These are phyloP conservation scores for Eretmochelys imbricata DNA, from an alignment of 2,113 vertebrate species.

Conservation along the genomic window DNA sequence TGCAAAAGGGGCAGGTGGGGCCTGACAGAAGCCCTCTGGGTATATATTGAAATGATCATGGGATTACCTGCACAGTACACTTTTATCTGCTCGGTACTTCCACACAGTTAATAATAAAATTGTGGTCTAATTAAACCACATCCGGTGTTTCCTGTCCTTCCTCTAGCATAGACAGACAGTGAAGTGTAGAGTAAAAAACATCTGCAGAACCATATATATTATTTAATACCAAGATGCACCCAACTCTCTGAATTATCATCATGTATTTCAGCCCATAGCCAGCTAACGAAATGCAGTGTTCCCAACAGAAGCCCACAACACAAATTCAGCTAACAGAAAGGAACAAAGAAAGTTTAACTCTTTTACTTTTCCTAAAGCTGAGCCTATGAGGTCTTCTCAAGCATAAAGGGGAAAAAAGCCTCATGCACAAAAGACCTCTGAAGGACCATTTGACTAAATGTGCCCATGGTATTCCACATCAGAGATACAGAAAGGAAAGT, in stretches of 20 bases:
- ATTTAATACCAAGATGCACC: not conserved
- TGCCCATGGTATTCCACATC: constrained; percentile 58
- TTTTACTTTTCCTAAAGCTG: constrained; percentile 15
- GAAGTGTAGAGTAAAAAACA: constrained; percentile 28
- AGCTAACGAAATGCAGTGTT: not conserved
- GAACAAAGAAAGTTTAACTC: constrained; percentile 29
- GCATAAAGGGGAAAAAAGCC: constrained; percentile 57
- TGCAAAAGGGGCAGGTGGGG: too few species aligned
- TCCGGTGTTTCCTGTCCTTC: too few species aligned
- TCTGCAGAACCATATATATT: not conserved
- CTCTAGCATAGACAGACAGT: not conserved
- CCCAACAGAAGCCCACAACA: constrained; percentile 40
- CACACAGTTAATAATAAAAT: too few species aligned
- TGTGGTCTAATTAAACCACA: too few species aligned
- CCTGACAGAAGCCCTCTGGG: too few species aligned
- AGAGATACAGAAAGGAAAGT: constrained; percentile 53
- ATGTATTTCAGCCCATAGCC: constrained; percentile 8
- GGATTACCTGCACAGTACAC: too few species aligned
- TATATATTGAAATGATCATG: too few species aligned
- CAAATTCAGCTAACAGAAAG: constrained; percentile 56
- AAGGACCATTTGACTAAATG: constrained; percentile 65
- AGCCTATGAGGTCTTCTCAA: constrained; percentile 57
- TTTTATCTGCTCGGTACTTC: too few species aligned
- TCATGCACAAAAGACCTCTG: constrained; percentile 51
- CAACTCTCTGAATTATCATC: constrained; percentile 1